A percentile compares a stretch with the other conserved stretches of the same genome.
These are phyloP conservation scores for Microplitis deprimator DNA, from an alignment of 2,888 invertebrate species.

Conservation along the genomic window DNA sequence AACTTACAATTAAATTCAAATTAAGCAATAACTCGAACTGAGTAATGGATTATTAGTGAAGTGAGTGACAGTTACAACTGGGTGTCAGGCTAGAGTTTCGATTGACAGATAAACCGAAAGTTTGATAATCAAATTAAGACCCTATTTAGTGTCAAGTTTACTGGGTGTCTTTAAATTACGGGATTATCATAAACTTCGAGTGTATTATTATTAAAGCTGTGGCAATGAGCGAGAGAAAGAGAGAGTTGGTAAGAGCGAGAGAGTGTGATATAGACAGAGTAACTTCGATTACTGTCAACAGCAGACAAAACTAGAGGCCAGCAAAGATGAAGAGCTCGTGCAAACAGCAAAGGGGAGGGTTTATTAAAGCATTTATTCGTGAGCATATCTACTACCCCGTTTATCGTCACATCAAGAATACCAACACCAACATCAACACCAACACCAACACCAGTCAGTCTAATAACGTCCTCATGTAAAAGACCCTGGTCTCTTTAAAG, in stretches of 20 bases:
- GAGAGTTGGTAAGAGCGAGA: background rate
- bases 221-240: background rate
- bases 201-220: too few species aligned
- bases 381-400: slow-evolving; percentile 52
- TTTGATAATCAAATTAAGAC: too few species aligned
- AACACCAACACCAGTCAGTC: slow-evolving; percentile 50
- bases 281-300: slow-evolving; percentile 42
- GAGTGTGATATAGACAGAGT: slow-evolving; percentile 18
- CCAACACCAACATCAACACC: too few species aligned
- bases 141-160: too few species aligned
- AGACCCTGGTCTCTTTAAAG: slow-evolving; percentile 49
- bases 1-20: too few species aligned
- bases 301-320: slow-evolving; percentile 37
- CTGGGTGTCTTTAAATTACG: too few species aligned
- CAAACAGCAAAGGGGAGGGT: slow-evolving; percentile 51
- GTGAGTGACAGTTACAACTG: too few species aligned
- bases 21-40: too few species aligned
- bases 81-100: too few species aligned
- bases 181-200: too few species aligned
- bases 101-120: too few species aligned
- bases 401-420: slow-evolving; percentile 57
- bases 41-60: too few species aligned
- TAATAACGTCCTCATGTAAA: slow-evolving; percentile 58
- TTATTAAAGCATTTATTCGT: slow-evolving; percentile 53
- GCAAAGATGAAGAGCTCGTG: slow-evolving; percentile 45